Evolutionary conservation across 2,113 vertebrate genomes (phyloP).

Genomic region (Eubucco bourcierii): DNA sequence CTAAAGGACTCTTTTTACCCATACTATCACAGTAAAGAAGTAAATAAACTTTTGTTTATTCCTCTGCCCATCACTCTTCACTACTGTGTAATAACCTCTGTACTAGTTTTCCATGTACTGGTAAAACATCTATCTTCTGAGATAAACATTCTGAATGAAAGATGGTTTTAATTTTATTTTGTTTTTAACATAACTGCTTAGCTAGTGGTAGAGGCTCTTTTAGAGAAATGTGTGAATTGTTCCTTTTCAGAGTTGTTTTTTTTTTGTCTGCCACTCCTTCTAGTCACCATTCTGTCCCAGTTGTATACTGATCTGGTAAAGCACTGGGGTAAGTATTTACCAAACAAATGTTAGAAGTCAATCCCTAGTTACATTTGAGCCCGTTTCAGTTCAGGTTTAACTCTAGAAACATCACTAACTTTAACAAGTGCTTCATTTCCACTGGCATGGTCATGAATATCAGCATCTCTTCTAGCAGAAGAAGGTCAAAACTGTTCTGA

Average conservation of each 20-base stretch:
- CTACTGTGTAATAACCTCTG: background rate
- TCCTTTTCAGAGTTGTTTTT: background rate
- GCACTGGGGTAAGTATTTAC: background rate
- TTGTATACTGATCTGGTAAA: background rate
- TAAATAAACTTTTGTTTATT: background rate
- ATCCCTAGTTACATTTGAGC: background rate
- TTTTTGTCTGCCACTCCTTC: background rate
- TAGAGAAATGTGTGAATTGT: background rate
- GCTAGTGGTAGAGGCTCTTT: background rate
- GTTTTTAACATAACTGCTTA: background rate
- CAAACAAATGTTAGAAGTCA: background rate
- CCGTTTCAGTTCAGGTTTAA: background rate
- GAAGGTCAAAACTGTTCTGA: background rate
- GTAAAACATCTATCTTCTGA: background rate
- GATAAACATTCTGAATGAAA: background rate
- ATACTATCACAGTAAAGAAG: background rate
- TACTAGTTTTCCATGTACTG: background rate
- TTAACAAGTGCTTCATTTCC: background rate
- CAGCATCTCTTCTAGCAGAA: background rate
- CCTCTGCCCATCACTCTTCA: background rate
- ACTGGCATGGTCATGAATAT: fast-evolving
- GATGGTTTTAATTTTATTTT: background rate
- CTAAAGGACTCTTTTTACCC: background rate
- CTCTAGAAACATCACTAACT: background rate
- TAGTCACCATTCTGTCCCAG: background rate